These are phyloP conservation scores for Rhaphigaster nebulosa DNA, from an alignment of 2,888 invertebrate species.

Conservation along the genomic window DNA sequence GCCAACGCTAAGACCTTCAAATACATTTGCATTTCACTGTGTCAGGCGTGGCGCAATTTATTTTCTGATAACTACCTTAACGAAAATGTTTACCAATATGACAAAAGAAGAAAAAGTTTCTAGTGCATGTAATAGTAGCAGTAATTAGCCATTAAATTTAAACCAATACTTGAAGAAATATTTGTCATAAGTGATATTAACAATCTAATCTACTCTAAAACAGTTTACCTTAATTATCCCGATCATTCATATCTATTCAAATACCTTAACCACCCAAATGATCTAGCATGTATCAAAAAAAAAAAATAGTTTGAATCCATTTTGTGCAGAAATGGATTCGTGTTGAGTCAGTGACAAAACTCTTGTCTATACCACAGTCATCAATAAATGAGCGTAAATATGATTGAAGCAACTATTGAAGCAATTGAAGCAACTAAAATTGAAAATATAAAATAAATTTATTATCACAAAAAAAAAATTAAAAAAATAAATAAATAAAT, in stretches of 20 bases:
- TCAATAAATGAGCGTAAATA: no score
- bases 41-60: background rate
- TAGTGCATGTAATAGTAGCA: background rate
- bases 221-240: background rate
- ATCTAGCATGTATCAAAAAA: no score
- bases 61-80: background rate
- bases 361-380: no score
- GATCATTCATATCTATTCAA: background rate
- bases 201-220: background rate
- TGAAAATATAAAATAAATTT: no score
- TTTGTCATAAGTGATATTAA: background rate
- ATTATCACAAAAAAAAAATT: no score
- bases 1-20: constrained; percentile 19
- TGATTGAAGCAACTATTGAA: no score
- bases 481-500: no score
- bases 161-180: background rate
- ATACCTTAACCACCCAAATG: no score
- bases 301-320: background rate
- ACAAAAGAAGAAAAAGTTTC: background rate
- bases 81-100: background rate
- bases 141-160: background rate
- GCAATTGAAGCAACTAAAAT: no score
- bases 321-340: background rate
- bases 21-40: background rate
- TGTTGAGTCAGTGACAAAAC: background rate